Evolutionary conservation across 2,797 vertebrate genomes (phyloP).

Genomic region (Myripristis murdjan): DNA sequence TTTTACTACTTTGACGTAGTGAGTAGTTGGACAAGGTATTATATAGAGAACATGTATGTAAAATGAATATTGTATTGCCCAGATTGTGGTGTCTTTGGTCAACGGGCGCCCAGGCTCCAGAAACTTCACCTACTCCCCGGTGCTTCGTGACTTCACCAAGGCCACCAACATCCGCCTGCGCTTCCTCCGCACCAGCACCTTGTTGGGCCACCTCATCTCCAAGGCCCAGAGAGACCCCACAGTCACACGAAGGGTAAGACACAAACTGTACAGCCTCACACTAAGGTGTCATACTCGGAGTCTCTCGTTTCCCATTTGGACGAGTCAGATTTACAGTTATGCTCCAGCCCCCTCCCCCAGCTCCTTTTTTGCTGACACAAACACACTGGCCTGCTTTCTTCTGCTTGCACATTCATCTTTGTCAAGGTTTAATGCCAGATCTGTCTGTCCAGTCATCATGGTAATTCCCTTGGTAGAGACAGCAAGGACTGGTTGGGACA

Average conservation of each 20-base stretch:
- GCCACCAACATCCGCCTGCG: conserved; percentile 93
- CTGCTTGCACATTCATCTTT: conserved; percentile 55
- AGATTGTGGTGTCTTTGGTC: conserved; percentile 93
- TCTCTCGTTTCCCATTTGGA: conserved; percentile 51
- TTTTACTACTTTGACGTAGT: not conserved
- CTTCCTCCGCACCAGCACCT: conserved; percentile 92
- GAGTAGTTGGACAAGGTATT: not conserved
- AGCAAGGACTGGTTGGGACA: conserved; percentile 38
- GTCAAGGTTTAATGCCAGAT: conserved; percentile 39
- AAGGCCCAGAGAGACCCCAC: conserved; percentile 93
- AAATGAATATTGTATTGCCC: conserved; percentile 22
- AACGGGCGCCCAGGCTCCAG: conserved; percentile 92
- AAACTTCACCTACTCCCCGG: conserved; percentile 90
- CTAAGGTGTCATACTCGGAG: conserved; percentile 48
- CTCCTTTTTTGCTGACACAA: conserved; percentile 63
- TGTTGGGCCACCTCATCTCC: conserved; percentile 93
- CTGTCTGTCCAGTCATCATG: conserved; percentile 31
- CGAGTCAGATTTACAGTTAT: conserved; percentile 35
- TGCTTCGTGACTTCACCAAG: conserved; percentile 91
- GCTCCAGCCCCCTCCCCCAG: conserved; percentile 29
- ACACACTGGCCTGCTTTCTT: conserved; percentile 34
- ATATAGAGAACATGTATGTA: not conserved
- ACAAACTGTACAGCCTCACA: conserved; percentile 43
- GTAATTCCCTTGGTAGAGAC: conserved; percentile 31
- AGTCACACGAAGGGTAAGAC: conserved; percentile 93